Evolutionary conservation across 1,140 invertebrate genomes (phyloP).

Genomic region (Eurosta solidaginis): DNA sequence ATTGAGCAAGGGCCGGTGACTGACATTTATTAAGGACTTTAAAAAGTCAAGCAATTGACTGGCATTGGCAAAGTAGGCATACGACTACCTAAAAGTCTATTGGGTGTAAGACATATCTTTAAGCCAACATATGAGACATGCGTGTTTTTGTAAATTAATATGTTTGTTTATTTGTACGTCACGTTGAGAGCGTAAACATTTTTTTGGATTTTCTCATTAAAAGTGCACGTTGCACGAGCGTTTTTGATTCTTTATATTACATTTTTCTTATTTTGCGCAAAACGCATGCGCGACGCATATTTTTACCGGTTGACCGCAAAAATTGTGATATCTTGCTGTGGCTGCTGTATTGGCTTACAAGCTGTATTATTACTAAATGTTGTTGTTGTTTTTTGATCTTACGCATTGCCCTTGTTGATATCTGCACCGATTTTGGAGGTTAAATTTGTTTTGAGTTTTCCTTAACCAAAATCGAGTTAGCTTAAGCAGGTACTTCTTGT

Average conservation of each 20-base stretch:
- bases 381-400: not conserved
- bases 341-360: not conserved
- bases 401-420: constrained; percentile 9
- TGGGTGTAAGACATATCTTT: not conserved
- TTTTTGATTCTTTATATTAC: not conserved
- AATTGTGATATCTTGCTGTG: not conserved
- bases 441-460: not conserved
- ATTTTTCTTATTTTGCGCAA: not conserved
- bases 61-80: too few relatives aligned
- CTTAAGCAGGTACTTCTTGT: not conserved
- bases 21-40: too few relatives aligned
- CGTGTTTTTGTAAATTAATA: not conserved
- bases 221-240: not conserved
- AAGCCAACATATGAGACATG: not conserved
- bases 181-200: not conserved
- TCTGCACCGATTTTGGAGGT: not conserved
- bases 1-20: too few relatives aligned
- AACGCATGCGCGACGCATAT: not conserved
- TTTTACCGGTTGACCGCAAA: constrained; percentile 16
- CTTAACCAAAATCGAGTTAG: not conserved
- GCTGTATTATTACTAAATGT: not conserved
- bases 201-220: not conserved
- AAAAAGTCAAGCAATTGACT: too few relatives aligned
- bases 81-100: too few relatives aligned
- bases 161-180: not conserved